Conservation (phyloP, 2,888 invertebrate species). For the Lasioglossum zephyrum region DNA sequence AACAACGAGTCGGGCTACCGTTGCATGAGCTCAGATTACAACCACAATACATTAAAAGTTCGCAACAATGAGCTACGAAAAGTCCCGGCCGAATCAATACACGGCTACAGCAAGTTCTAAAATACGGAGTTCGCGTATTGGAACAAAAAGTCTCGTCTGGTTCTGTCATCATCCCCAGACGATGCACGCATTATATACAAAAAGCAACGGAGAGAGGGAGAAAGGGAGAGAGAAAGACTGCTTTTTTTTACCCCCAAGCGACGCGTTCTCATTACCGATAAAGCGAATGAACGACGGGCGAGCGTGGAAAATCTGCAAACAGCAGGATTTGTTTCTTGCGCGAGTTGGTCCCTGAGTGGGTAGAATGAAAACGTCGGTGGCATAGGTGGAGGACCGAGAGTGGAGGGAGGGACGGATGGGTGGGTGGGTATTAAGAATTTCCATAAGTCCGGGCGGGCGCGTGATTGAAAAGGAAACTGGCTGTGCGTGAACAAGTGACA, state of each 20-base stretch:
- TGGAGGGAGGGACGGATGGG: too few relatives aligned
- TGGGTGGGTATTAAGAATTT: conserved; percentile 26
- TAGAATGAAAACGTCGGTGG: conserved; percentile 28
- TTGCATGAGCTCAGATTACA: background rate
- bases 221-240: background rate
- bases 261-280: conserved; percentile 5
- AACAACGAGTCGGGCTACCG: background rate
- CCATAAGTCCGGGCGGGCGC: background rate
- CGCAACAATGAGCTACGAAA: background rate
- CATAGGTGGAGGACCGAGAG: background rate
- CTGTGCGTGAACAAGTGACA: background rate
- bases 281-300: conserved; percentile 13
- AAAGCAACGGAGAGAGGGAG: background rate
- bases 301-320: conserved; percentile 9
- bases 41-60: background rate
- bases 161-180: conserved; percentile 3
- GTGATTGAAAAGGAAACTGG: conserved; percentile 37
- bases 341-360: conserved; percentile 8
- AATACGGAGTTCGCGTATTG: conserved; percentile 1
- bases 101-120: background rate
- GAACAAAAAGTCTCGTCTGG: conserved; percentile 1
- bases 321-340: conserved; percentile 25
- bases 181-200: background rate
- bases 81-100: conserved; percentile 2
- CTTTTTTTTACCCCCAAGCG: background rate